Evolutionary conservation across 2,888 invertebrate species (phyloP), one percentile per base, ranked within the genome.

Genomic region (Pyralis farinalis): DNA sequence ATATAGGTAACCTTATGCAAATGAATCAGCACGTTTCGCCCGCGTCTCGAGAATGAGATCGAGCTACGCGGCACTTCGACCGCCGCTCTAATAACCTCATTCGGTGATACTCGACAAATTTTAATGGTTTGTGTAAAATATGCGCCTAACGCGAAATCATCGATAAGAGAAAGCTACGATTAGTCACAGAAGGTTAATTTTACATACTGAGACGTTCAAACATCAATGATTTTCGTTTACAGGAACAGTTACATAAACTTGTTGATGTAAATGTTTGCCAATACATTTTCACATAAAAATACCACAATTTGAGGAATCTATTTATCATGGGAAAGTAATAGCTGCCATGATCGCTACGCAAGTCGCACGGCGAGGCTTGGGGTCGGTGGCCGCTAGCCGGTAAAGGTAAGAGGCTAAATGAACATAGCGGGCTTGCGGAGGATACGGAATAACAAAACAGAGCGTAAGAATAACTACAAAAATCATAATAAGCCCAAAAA

Each of bases 381-480:
- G 92, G 92, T 92, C 92, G 92, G 90, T 92, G 91, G 85, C 91
- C 92, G 91, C 90, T 85, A 81, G 90, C 90, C 90, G 90, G 90
- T 65, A 53, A n/a, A 55, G 63, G 66, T 84, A 85, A 81, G 77
- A 82, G 80, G 80, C 76, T 78, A 78, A 82, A 78, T 76, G 72
- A 68, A 64, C 71, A 65, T 70, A 76, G 59, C 16, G 16, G 62
- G 55, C 61, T 66, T 63, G 71, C 58, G 64, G 63, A 61, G 63
- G 53, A 63, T 61, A 58, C 50, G 46, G 36, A 53, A 54, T 51
- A 51, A 48, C 51, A 53, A 54, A 53, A 56, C 51, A 55, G 56
- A 56, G 48, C 46, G 45, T 34, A 34, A 46, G 58, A 56, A 61
- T 51, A 32, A 44, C 42, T 35, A 46, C 46, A 49, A 64, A 66